Percentiles rank a stretch among this genome's conserved stretches.
Evolutionary conservation across 2,113 vertebrate species (phyloP).

Genomic region (Reinhardtius hippoglossoides): DNA sequence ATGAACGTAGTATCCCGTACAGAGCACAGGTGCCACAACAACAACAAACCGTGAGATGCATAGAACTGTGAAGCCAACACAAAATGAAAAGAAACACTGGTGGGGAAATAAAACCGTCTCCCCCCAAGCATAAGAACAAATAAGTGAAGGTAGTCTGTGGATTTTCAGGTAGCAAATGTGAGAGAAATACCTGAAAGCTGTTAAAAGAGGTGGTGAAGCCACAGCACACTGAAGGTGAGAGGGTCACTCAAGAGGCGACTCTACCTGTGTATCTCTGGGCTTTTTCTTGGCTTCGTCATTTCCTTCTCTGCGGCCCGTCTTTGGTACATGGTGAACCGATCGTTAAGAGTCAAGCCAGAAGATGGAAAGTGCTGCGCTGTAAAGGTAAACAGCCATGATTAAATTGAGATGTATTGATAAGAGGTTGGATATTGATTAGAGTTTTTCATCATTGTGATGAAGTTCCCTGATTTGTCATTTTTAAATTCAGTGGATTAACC

Average conservation of each 20-base stretch:
- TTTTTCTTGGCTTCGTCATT: slow-evolving; percentile 93
- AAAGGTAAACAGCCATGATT: neutral
- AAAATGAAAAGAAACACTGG: slow-evolving; percentile 22
- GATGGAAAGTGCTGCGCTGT: slow-evolving; percentile 96
- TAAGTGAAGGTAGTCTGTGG: slow-evolving; percentile 59
- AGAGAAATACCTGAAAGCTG: slow-evolving; percentile 73
- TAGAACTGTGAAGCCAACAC: slow-evolving; percentile 1
- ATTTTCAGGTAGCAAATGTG: slow-evolving; percentile 62
- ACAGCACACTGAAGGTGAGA: slow-evolving; percentile 75
- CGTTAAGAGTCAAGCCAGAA: slow-evolving; percentile 92
- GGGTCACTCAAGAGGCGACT: slow-evolving; percentile 66
- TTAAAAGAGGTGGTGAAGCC: slow-evolving; percentile 76
- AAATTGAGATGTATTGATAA: neutral
- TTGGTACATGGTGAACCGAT: slow-evolving; percentile 97
- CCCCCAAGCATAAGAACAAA: slow-evolving; percentile 62
- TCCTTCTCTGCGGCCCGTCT: slow-evolving; percentile 95
- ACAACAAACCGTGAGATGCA: slow-evolving; percentile 12
- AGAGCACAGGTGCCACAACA: neutral
- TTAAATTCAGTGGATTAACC: neutral
- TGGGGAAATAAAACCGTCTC: slow-evolving; percentile 58
- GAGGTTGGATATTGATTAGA: neutral
- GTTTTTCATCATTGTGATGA: neutral
- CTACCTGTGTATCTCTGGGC: slow-evolving; percentile 99
- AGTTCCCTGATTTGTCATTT: neutral
- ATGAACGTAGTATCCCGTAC: neutral